These are phyloP conservation scores for Microctenopoma lineatum DNA, from an alignment of 2,797 vertebrate species.

Conservation along the genomic window DNA sequence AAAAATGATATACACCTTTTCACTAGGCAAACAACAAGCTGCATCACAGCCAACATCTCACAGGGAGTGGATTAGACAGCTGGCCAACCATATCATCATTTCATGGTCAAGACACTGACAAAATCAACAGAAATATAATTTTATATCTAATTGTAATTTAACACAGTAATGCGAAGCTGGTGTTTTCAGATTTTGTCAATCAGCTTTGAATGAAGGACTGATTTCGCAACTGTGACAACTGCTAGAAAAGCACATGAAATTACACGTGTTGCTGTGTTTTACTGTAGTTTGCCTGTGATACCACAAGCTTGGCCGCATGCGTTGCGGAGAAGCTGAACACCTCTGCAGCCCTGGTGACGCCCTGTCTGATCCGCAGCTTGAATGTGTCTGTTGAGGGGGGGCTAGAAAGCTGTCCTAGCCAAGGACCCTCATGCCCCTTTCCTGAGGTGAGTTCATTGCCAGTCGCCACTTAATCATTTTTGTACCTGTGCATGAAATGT, in stretches of 20 bases:
- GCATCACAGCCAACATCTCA: background rate
- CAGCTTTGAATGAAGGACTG: no score
- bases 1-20: no score
- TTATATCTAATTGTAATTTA: no score
- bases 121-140: background rate
- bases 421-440: conserved; percentile 89
- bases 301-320: conserved; percentile 86
- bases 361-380: conserved; percentile 89
- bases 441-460: conserved; percentile 85
- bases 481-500: background rate
- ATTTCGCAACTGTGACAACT: no score
- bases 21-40: background rate
- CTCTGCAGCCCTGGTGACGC: conserved; percentile 85
- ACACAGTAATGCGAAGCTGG: no score
- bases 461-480: conserved; percentile 7
- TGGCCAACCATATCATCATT: background rate
- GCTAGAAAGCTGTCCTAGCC: conserved; percentile 83
- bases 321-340: conserved; percentile 87
- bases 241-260: background rate
- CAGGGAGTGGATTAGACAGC: background rate
- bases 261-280: conserved; percentile 2
- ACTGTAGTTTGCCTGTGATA: conserved; percentile 91
- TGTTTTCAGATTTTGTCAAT: no score
- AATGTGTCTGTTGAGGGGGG: conserved; percentile 88
- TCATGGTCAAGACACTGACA: background rate